A percentile compares a stretch with the other conserved stretches of the same genome.
Evolutionary conservation across 2,797 vertebrate genomes (phyloP).

Genomic region (Leucoraja ocellata): DNA sequence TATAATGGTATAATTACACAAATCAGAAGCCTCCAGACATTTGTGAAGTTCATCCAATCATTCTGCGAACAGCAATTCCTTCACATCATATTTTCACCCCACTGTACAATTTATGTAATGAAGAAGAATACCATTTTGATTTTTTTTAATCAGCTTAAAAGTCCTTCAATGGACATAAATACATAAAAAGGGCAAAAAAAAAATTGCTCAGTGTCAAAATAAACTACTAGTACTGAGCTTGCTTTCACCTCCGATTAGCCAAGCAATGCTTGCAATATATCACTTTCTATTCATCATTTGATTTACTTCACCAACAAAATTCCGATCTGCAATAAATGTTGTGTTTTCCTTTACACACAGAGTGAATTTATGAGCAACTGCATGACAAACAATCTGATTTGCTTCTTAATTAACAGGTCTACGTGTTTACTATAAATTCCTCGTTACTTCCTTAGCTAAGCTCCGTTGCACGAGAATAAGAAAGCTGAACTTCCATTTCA

Average conservation of each 20-base stretch:
- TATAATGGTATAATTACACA: background rate
- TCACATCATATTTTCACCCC: background rate
- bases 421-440: background rate
- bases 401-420: slow-evolving; percentile 11
- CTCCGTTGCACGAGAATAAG: background rate
- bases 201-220: slow-evolving; percentile 17
- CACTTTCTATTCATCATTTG: background rate
- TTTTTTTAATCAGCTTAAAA: slow-evolving; percentile 15
- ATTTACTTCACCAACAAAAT: background rate
- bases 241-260: background rate
- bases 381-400: background rate
- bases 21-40: background rate
- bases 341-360: background rate
- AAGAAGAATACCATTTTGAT: background rate
- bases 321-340: background rate
- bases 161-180: slow-evolving; percentile 23
- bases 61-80: background rate
- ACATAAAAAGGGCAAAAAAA: background rate
- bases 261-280: background rate
- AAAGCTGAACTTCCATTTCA: slow-evolving; percentile 20
- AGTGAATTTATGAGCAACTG: slow-evolving; percentile 4
- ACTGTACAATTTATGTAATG: background rate
- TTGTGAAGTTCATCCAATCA: slow-evolving; percentile 17
- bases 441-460: background rate
- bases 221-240: slow-evolving; percentile 15